phyloP scores from a whole-genome alignment of 1,140 invertebrate species.

The Megathymus violae region DNA sequence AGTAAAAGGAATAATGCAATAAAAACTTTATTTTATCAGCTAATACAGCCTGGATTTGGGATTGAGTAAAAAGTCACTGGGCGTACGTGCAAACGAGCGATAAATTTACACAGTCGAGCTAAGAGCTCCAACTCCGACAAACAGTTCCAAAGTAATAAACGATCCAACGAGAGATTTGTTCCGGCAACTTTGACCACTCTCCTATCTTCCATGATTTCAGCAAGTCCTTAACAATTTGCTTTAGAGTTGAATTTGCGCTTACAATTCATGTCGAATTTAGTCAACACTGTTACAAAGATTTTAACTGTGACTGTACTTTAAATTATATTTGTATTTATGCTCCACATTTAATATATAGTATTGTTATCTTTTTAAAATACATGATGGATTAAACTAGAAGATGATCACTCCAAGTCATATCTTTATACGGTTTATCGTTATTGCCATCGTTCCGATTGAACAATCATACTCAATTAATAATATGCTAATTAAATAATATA shows the following conservation, averaged over 20 bases:
- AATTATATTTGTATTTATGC: too few species aligned
- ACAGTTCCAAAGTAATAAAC: conserved; percentile 31
- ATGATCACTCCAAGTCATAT: too few species aligned
- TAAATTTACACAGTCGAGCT: conserved; percentile 32
- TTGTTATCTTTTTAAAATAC: too few species aligned
- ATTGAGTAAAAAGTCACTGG: conserved; percentile 27
- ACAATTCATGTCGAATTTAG: neutral
- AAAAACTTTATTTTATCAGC: conserved; percentile 3
- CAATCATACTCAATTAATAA: too few species aligned
- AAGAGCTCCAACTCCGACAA: conserved; percentile 30
- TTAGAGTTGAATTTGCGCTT: neutral
- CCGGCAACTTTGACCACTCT: conserved; percentile 26
- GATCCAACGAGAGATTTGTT: conserved; percentile 28
- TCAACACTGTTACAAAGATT: too few species aligned
- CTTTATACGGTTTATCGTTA: too few species aligned
- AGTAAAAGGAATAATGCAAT: neutral
- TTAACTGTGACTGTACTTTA: too few species aligned
- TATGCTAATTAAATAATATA: too few species aligned
- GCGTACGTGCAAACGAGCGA: conserved; percentile 31
- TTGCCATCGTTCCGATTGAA: too few species aligned
- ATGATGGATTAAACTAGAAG: too few species aligned
- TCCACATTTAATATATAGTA: too few species aligned
- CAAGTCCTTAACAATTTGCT: conserved; percentile 9
- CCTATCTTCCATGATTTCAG: conserved; percentile 17
- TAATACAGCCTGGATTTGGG: conserved; percentile 8